Conservation (phyloP, 2,888 invertebrate species). For the Drosophila bunnanda region DNA sequence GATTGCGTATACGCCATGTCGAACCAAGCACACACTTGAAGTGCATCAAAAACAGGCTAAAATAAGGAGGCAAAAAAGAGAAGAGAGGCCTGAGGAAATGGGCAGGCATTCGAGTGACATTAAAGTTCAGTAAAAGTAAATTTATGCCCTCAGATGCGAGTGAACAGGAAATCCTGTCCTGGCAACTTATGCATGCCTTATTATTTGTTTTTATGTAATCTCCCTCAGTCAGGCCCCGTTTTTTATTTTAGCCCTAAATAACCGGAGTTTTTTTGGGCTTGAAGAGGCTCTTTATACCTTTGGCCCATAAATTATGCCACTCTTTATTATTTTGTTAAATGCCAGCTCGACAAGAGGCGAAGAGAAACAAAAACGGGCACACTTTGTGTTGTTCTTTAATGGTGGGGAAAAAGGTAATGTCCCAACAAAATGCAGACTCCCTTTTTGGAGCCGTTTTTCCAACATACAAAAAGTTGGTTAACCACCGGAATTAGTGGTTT, state of each 20-base stretch:
- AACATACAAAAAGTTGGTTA: constrained; percentile 30
- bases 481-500: constrained; percentile 2
- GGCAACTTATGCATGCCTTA: constrained; percentile 32
- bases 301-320: constrained; percentile 39
- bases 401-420: constrained; percentile 38
- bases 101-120: constrained; percentile 62
- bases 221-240: not conserved
- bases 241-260: constrained; percentile 9
- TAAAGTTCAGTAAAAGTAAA: constrained; percentile 67
- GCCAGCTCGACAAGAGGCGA: constrained; percentile 20
- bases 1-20: constrained; percentile 3
- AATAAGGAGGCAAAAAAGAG: not conserved
- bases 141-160: constrained; percentile 49
- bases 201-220: constrained; percentile 67
- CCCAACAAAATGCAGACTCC: constrained; percentile 31
- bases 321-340: constrained; percentile 53
- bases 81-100: constrained; percentile 15
- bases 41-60: constrained; percentile 58
- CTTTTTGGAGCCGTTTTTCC: constrained; percentile 11
- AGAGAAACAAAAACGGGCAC: constrained; percentile 19
- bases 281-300: too few relatives aligned
- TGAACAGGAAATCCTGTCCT: constrained; percentile 30
- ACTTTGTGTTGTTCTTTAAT: constrained; percentile 35
- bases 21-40: constrained; percentile 32
- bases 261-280: constrained; percentile 25